phyloP scores from a whole-genome alignment of 2,888 invertebrate genomes.

The Leucophora obtusa region DNA sequence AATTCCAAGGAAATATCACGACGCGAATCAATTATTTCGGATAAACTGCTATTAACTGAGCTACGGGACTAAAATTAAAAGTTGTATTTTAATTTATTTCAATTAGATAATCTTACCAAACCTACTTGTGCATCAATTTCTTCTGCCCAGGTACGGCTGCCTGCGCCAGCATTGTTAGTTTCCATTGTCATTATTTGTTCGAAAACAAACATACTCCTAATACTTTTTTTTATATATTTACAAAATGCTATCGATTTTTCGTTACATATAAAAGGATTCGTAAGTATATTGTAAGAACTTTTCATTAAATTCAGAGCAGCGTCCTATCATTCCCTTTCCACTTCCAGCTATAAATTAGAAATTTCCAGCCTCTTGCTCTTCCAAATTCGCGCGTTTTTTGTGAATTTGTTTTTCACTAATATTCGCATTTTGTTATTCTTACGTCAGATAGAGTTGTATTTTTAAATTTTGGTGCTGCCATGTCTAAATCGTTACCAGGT shows the following conservation, averaged over 20 bases:
- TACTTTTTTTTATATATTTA: constrained; percentile 7
- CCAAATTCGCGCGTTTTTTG: constrained; percentile 51
- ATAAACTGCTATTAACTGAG: constrained; percentile 39
- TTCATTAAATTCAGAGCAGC: neutral
- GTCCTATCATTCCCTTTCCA: neutral
- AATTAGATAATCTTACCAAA: neutral
- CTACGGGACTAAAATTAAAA: constrained; percentile 38
- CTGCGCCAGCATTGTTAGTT: constrained; percentile 14
- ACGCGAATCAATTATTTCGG: constrained; percentile 44
- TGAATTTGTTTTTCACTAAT: neutral
- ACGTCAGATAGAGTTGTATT: neutral
- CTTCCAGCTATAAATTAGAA: constrained; percentile 5
- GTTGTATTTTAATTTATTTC: neutral
- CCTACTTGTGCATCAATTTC: constrained; percentile 53
- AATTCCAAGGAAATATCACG: constrained; percentile 67
- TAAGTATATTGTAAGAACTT: neutral
- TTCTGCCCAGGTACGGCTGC: constrained; percentile 47
- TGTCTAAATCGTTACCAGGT: neutral
- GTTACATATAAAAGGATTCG: too few relatives aligned
- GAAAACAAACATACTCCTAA: constrained; percentile 40
- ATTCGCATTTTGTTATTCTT: constrained; percentile 30
- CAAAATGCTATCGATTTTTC: neutral
- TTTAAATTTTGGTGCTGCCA: neutral
- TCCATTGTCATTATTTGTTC: constrained; percentile 47
- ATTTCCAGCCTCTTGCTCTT: constrained; percentile 4